Evolutionary conservation across 2,113 vertebrate genomes (phyloP).

Genomic region (Percina caprodes): DNA sequence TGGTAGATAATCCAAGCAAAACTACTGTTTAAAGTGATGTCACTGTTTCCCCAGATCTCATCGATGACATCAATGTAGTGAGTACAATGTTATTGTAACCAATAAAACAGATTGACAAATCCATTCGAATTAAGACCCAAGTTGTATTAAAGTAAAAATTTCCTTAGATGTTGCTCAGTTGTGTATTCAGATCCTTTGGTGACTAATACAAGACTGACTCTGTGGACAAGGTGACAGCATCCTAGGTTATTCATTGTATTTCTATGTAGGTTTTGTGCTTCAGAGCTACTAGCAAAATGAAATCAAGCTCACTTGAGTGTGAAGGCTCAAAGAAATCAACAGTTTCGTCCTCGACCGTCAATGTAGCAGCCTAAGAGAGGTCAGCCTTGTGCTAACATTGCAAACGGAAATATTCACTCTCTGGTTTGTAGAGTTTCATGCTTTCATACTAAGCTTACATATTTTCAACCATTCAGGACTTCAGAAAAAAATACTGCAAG

Average conservation of each 20-base stretch:
- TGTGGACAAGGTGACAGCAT: conserved; percentile 16
- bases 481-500: conserved; percentile 8
- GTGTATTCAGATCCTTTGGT: conserved; percentile 32
- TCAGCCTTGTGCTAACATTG: conserved; percentile 2
- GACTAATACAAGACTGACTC: conserved; percentile 14
- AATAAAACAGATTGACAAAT: neutral
- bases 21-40: neutral
- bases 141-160: conserved; percentile 8
- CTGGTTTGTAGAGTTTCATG: conserved; percentile 26
- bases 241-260: conserved; percentile 20
- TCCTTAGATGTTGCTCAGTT: too few species aligned
- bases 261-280: conserved; percentile 36
- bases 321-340: conserved; percentile 49
- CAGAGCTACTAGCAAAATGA: conserved; percentile 24
- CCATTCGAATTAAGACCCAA: conserved; percentile 4
- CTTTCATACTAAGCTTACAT: conserved; percentile 25
- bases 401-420: conserved; percentile 18
- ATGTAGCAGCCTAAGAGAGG: conserved; percentile 34
- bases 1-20: neutral
- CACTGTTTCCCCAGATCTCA: neutral
- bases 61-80: neutral
- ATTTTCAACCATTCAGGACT: conserved; percentile 5
- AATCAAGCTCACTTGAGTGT: conserved; percentile 54
- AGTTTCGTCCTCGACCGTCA: conserved; percentile 25
- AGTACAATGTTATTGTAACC: neutral